phyloP scores from a whole-genome alignment of 2,888 invertebrate species.

The Stratiomys singularior region DNA sequence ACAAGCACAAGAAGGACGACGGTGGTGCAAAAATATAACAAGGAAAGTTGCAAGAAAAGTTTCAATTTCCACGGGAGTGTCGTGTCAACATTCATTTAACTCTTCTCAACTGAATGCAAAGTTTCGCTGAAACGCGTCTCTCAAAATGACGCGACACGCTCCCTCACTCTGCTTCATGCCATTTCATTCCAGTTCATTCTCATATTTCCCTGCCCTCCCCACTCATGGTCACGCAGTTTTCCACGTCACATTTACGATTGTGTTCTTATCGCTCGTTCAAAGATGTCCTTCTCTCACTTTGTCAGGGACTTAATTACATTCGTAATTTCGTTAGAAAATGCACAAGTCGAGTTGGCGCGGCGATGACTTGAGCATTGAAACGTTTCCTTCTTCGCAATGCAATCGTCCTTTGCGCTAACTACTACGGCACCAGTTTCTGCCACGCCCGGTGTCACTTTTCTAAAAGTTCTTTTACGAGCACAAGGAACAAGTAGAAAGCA shows the following conservation, averaged over 20 bases:
- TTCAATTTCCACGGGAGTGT: no score
- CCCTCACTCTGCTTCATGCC: no score
- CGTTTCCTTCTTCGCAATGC: not conserved
- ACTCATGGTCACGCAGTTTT: no score
- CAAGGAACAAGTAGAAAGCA: not conserved
- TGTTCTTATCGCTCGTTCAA: slow-evolving; percentile 8
- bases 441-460: no score
- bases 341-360: not conserved
- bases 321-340: slow-evolving; percentile 30
- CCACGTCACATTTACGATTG: not conserved
- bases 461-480: not conserved
- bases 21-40: no score
- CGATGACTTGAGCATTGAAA: not conserved
- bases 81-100: not conserved
- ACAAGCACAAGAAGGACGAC: no score
- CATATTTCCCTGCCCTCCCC: no score
- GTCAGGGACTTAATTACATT: slow-evolving; percentile 31
- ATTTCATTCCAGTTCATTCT: no score
- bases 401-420: not conserved
- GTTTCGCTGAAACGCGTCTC: not conserved
- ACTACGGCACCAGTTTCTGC: not conserved
- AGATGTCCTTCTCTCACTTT: slow-evolving; percentile 8
- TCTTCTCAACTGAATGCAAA: slow-evolving; percentile 24
- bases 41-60: no score
- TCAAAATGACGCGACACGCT: no score